Conservation (phyloP, 2,888 invertebrate genomes). For the Malachius bipustulatus region DNA sequence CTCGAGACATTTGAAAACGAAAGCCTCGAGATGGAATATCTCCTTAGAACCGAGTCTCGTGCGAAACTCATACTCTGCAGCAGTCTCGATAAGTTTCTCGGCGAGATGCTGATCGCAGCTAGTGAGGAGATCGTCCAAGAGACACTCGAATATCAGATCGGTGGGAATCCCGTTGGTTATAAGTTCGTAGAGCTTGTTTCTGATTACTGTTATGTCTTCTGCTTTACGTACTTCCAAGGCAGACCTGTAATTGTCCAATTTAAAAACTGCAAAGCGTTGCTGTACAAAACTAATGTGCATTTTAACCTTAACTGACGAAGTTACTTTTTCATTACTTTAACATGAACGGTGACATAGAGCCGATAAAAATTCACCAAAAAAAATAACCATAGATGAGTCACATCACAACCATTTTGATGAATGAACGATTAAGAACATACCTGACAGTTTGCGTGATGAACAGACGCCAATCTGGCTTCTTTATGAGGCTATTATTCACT, state of each 20-base stretch:
- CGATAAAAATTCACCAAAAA: no score
- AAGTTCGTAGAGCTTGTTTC: slow-evolving; percentile 90
- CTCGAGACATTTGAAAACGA: slow-evolving; percentile 92
- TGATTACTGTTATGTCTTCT: no score
- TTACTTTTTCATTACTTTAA: no score
- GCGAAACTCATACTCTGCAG: slow-evolving; percentile 85
- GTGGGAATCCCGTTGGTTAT: slow-evolving; percentile 88
- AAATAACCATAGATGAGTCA: no score
- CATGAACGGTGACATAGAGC: no score
- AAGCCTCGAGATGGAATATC: slow-evolving; percentile 95
- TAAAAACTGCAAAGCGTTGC: no score
- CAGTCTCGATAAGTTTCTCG: slow-evolving; percentile 70
- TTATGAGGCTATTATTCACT: slow-evolving; percentile 57
- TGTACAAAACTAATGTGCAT: no score
- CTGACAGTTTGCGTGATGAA: slow-evolving; percentile 80
- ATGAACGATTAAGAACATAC: no score
- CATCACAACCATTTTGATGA: no score
- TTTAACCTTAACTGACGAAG: no score
- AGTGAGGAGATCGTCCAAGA: slow-evolving; percentile 70
- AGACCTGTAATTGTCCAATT: no score
- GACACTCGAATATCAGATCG: slow-evolving; percentile 79
- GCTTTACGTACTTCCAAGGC: no score
- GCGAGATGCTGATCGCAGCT: slow-evolving; percentile 88
- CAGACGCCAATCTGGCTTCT: slow-evolving; percentile 87
- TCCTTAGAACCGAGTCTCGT: slow-evolving; percentile 86